phyloP scores from a whole-genome alignment of 2,797 vertebrate species.

The Ciconia nigra region DNA sequence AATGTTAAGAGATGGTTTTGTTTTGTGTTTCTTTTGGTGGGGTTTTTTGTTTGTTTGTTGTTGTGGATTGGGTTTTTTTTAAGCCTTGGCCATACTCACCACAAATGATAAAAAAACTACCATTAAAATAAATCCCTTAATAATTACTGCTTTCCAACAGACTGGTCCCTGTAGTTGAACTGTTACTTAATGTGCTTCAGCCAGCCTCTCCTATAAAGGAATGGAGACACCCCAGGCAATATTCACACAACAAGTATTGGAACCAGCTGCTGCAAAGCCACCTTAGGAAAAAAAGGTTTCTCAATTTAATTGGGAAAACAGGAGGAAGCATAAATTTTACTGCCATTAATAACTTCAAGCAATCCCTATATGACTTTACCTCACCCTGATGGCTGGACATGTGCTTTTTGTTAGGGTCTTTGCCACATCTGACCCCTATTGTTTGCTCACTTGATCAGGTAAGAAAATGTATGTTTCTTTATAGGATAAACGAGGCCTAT shows the following conservation, averaged over 20 bases:
- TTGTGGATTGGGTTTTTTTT: not conserved
- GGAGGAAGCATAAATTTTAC: slow-evolving; percentile 98
- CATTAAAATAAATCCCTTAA: slow-evolving; percentile 68
- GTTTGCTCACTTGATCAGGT: slow-evolving; percentile 80
- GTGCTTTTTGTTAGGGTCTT: slow-evolving; percentile 89
- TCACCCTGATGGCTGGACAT: slow-evolving; percentile 81
- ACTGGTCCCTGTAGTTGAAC: slow-evolving; percentile 38
- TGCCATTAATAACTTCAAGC: slow-evolving; percentile 94
- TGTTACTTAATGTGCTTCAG: slow-evolving; percentile 69
- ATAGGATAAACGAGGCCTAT: slow-evolving; percentile 78
- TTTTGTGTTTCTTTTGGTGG: not conserved
- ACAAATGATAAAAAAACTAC: slow-evolving; percentile 48
- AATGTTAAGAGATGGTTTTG: not conserved
- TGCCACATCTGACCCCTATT: slow-evolving; percentile 80
- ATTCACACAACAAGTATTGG: slow-evolving; percentile 84
- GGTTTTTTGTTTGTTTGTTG: not conserved
- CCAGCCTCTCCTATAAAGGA: slow-evolving; percentile 66
- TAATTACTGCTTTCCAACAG: slow-evolving; percentile 66
- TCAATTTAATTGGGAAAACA: slow-evolving; percentile 93
- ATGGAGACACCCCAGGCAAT: slow-evolving; percentile 80
- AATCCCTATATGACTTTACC: slow-evolving; percentile 78
- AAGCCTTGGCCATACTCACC: not conserved
- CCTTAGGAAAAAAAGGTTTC: slow-evolving; percentile 78
- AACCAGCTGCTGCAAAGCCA: slow-evolving; percentile 89
- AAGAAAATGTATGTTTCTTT: slow-evolving; percentile 80